A percentile compares a stretch with the other conserved stretches of the same genome.
Conservation (phyloP, 2,113 vertebrate genomes). For the Podiceps cristatus region DNA sequence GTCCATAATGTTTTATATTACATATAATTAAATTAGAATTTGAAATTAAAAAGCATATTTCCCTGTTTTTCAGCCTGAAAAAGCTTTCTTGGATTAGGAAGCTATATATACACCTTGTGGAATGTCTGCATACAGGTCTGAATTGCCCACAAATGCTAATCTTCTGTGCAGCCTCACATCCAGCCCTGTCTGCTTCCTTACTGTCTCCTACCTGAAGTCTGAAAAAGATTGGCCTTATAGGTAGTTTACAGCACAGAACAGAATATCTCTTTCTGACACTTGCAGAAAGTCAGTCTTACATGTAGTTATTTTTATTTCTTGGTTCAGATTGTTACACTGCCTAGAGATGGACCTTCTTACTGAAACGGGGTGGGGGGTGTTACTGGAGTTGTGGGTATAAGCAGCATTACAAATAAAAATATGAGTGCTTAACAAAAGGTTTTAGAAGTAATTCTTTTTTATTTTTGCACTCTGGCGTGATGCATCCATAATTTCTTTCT, state of each 20-base stretch:
- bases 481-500: background rate
- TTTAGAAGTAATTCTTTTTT: background rate
- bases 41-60: background rate
- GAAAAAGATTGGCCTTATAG: background rate
- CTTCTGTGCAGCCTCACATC: background rate
- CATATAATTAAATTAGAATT: background rate
- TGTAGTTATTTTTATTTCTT: background rate
- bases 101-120: background rate
- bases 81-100: background rate
- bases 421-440: constrained; percentile 2
- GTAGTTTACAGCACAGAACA: background rate
- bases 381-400: background rate
- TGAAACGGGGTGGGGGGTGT: background rate
- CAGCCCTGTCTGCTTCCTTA: background rate
- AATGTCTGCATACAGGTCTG: background rate
- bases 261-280: background rate
- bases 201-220: background rate
- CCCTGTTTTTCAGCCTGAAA: background rate
- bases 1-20: background rate
- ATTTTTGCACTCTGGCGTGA: background rate
- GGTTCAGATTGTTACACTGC: background rate
- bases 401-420: constrained; percentile 35
- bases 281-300: background rate
- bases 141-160: background rate
- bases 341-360: background rate